These are phyloP conservation scores for Diachasma alloeum DNA, from an alignment of 1,140 invertebrate species.

Conservation along the genomic window DNA sequence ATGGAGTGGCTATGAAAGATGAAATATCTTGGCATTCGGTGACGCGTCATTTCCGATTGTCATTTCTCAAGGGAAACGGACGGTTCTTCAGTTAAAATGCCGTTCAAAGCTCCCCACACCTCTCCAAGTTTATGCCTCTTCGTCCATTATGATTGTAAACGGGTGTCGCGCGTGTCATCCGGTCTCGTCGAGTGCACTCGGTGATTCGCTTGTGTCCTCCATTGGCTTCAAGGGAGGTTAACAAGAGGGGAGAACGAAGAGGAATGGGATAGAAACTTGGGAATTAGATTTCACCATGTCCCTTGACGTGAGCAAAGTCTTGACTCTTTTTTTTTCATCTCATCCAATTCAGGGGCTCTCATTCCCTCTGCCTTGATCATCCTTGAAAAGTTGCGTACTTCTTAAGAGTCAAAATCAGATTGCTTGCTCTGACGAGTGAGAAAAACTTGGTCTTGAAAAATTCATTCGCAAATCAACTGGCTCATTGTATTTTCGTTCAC, in stretches of 20 bases:
- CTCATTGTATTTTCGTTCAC: not conserved
- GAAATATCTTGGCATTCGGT: conserved; percentile 25
- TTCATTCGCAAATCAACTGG: not conserved
- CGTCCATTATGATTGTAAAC: conserved; percentile 34
- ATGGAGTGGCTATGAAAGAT: conserved; percentile 24
- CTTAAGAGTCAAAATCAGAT: not conserved
- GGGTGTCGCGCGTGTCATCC: conserved; percentile 31
- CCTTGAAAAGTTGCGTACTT: not conserved
- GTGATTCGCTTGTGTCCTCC: conserved; percentile 10
- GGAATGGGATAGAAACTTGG: conserved; percentile 39
- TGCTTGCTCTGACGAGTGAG: not conserved
- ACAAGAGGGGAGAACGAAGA: not conserved
- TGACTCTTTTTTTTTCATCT: not conserved
- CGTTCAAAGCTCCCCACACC: conserved; percentile 29
- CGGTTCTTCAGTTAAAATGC: conserved; percentile 23
- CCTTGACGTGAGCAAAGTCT: conserved; percentile 27
- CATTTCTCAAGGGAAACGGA: conserved; percentile 45
- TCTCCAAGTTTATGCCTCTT: conserved; percentile 5
- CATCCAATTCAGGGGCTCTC: not conserved
- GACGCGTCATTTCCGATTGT: conserved; percentile 51
- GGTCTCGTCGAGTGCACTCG: conserved; percentile 21
- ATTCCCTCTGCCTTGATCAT: conserved; percentile 2
- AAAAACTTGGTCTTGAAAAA: not conserved
- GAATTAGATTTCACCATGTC: conserved; percentile 44
- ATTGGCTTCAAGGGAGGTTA: conserved; percentile 15